Base-by-base conservation (phyloP, 2,888 invertebrate species). In the Laspeyria flexula region DNA sequence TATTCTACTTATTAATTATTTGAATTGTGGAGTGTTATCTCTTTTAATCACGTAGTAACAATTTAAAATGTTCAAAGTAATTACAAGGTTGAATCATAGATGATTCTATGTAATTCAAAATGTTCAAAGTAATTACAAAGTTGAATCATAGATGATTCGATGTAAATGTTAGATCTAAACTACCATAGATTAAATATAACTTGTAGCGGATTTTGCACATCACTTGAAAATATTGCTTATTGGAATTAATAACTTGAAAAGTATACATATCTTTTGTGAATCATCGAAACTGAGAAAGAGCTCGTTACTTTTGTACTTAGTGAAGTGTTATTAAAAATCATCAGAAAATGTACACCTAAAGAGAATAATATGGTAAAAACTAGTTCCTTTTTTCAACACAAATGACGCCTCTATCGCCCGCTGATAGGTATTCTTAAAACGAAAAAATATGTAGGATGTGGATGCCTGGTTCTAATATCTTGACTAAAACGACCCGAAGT, bases 1-100 rank as follows among this genome's bases (percentile, higher is more conserved):
- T 48, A 31, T 48, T 55, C 40, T 45, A 39, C 33, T 47, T 35
- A 45, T 30, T 51, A 43, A 45, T 31, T 52, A 42, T 46, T 48
- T 49, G 37, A 52, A 23, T 58, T 49, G 35, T 59, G 60, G 62
- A 73, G 59, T 73, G 67, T 65, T 71, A 35, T 47, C 18, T 25
- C 25, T 25, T 7, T 53, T 60, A 35, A 34, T 51, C 21, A 37
- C 34, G 30, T 53, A 44, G 34, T 51, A 55, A 56, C 44, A 38
- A 43, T 35, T 47, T 47, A 12, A 55, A 53, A 47, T 33, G 40
- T 47, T 46, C 40, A 40, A 34, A 40, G 35, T 35, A 34, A 34
- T 25, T 33, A 34, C 10, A 37, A 37, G 21, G 18, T 54, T 29
- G 31, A 29, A 43, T 39, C 13, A 7, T 50, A 43, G 42, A 50